A percentile compares a stretch with the other conserved stretches of the same genome.
Conservation (phyloP, 2,113 vertebrate species). For the Phasianus colchicus region DNA sequence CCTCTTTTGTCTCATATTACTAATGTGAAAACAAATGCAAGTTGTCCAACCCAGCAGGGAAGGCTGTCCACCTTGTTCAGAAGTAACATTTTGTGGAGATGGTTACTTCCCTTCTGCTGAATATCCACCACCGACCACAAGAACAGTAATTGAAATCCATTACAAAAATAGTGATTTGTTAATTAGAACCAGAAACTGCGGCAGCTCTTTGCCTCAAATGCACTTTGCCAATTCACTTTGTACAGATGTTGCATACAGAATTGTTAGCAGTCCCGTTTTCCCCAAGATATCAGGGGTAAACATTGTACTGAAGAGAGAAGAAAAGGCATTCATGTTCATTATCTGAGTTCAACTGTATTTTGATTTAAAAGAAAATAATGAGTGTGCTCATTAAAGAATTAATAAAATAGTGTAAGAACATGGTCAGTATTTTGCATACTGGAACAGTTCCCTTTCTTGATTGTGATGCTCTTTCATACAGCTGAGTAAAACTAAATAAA, state of each 20-base stretch:
- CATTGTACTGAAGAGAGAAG: background rate
- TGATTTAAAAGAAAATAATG: slow-evolving; percentile 25
- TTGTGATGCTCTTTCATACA: background rate
- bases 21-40: slow-evolving; percentile 5
- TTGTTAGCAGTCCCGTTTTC: background rate
- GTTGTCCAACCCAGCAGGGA: background rate
- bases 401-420: background rate
- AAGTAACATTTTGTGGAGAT: background rate
- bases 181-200: slow-evolving; percentile 2
- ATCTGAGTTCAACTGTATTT: background rate
- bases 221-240: slow-evolving; percentile 31
- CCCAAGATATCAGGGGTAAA: background rate
- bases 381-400: background rate
- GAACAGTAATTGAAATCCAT: background rate
- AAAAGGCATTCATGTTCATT: accelerated
- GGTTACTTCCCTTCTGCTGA: background rate
- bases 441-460: slow-evolving; percentile 6
- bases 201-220: background rate
- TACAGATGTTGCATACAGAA: slow-evolving; percentile 3
- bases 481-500: background rate
- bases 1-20: background rate
- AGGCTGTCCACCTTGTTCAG: background rate
- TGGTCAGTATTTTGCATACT: background rate
- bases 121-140: background rate
- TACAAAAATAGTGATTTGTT: slow-evolving; percentile 15